Conservation (phyloP, 1,140 invertebrate genomes). For the Ptiloglossa arizonensis region DNA sequence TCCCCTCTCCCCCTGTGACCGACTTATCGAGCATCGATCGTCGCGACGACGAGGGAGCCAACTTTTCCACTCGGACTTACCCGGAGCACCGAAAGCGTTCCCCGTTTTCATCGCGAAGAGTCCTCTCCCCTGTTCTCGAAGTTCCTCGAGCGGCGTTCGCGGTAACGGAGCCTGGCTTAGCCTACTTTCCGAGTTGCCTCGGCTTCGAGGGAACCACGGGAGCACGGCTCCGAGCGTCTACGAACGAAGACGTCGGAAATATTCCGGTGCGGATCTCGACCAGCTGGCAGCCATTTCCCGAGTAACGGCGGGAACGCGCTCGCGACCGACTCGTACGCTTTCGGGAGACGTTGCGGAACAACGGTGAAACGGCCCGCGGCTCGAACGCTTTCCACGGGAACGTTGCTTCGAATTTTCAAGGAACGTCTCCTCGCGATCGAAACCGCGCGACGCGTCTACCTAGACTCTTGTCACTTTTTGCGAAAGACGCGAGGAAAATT, state of each 20-base stretch:
- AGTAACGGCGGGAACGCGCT: conserved; percentile 6
- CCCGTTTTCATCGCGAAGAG: background rate
- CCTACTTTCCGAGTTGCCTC: conserved; percentile 20
- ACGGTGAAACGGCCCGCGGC: conserved; percentile 40
- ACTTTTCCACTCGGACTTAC: conserved; percentile 3
- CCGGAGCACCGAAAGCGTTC: background rate
- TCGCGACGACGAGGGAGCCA: background rate
- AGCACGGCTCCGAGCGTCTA: background rate
- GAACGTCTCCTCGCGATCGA: background rate
- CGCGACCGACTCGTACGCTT: conserved; percentile 2
- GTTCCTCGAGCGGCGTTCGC: background rate
- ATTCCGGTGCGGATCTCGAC: background rate
- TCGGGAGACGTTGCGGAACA: conserved; percentile 27
- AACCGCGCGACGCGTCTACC: no score
- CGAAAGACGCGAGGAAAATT: no score
- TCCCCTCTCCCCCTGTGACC: no score
- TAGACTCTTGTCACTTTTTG: no score
- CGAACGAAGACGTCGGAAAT: background rate
- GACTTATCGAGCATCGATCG: background rate
- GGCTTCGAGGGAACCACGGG: background rate
- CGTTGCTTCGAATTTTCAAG: conserved; percentile 8
- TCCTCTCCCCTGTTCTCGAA: background rate
- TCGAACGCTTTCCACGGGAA: background rate
- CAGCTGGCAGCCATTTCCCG: background rate
- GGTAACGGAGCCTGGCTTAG: conserved; percentile 4